phyloP scores from a whole-genome alignment of 2,113 vertebrate species.

The Xiphophorus maculatus region DNA sequence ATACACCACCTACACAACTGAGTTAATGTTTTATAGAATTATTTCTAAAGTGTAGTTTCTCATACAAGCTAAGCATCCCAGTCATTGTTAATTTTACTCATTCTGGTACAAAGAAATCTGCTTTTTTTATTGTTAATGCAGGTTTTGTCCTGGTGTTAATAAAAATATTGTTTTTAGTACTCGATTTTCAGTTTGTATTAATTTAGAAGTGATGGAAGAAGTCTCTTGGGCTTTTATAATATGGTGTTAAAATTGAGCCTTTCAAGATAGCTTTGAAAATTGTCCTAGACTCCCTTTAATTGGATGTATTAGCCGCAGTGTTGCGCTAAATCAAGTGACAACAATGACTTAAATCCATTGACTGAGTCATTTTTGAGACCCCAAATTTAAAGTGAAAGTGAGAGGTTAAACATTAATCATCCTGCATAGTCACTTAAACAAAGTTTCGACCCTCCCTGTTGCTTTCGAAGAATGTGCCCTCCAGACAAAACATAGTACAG shows the following conservation, averaged over 20 bases:
- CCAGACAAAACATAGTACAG: not conserved
- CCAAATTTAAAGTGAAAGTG: constrained; percentile 56
- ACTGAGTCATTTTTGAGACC: constrained; percentile 63
- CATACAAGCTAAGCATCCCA: constrained; percentile 3
- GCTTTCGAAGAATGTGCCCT: constrained; percentile 49
- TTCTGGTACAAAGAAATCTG: constrained; percentile 14
- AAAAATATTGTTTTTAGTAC: constrained; percentile 18
- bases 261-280: not conserved
- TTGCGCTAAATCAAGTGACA: not conserved
- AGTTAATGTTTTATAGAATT: not conserved
- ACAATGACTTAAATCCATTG: not conserved
- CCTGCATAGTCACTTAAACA: constrained; percentile 9
- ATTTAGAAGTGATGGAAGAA: not conserved
- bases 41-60: not conserved
- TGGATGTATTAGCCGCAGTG: not conserved
- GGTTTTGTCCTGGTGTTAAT: constrained; percentile 24
- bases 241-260: not conserved
- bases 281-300: not conserved
- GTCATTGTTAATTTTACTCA: constrained; percentile 5
- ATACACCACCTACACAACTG: not conserved
- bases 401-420: constrained; percentile 34
- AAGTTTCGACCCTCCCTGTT: constrained; percentile 16
- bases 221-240: not conserved
- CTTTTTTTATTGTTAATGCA: constrained; percentile 21
- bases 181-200: constrained; percentile 2